These are phyloP conservation scores for Todus mexicanus DNA, from an alignment of 2,797 vertebrate species.

Conservation along the genomic window DNA sequence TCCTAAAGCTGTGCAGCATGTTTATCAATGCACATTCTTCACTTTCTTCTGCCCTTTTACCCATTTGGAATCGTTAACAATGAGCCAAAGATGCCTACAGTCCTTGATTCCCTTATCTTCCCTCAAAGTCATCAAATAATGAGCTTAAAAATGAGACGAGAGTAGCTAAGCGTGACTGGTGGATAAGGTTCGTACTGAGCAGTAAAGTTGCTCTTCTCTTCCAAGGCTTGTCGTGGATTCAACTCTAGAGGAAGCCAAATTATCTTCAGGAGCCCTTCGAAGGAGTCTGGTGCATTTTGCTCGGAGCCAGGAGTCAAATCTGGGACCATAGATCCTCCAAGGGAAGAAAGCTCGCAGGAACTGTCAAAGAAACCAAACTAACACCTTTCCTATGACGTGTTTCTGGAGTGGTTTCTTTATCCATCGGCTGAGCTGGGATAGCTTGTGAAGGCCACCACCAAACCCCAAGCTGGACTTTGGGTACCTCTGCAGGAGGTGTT, in stretches of 20 bases:
- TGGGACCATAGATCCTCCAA: no score
- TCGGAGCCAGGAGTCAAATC: background rate
- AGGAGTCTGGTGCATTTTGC: background rate
- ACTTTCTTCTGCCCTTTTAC: background rate
- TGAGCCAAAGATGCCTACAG: background rate
- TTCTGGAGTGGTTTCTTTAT: background rate
- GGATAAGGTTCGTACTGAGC: background rate
- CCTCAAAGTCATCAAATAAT: background rate
- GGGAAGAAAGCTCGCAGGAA: background rate
- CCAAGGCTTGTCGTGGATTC: no score
- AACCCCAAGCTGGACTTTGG: background rate
- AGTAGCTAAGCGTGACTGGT: background rate
- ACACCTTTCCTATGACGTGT: background rate
- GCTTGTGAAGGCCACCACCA: background rate
- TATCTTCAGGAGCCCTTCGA: background rate
- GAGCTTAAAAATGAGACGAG: background rate
- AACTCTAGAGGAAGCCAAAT: background rate
- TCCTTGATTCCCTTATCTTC: background rate
- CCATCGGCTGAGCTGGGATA: background rate
- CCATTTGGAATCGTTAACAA: background rate
- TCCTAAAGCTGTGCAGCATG: background rate
- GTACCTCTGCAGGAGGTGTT: background rate
- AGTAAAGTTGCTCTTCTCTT: background rate
- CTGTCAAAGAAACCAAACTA: background rate
- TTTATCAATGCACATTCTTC: background rate